Percentiles rank a stretch among this genome's conserved stretches.
Evolutionary conservation across 2,113 vertebrate genomes (phyloP).

Genomic region (Clarias magur): DNA sequence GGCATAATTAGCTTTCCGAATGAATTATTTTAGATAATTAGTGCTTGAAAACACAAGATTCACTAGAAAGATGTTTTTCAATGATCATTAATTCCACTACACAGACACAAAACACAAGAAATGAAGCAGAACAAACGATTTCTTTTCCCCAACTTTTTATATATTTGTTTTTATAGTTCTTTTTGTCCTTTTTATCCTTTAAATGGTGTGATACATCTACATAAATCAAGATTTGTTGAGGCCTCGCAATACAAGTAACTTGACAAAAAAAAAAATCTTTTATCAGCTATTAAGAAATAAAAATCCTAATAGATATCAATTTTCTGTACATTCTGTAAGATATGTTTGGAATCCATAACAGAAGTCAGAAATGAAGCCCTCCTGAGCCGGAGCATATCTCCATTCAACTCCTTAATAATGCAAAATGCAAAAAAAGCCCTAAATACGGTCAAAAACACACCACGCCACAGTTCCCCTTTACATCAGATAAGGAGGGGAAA

Average conservation of each 20-base stretch:
- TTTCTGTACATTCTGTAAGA: constrained; percentile 75
- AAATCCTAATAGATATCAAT: constrained; percentile 59
- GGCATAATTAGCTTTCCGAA: not conserved
- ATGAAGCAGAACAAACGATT: constrained; percentile 17
- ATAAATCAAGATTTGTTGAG: constrained; percentile 65
- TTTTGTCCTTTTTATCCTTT: constrained; percentile 64
- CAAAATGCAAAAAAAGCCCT: constrained; percentile 32
- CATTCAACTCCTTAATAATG: constrained; percentile 3
- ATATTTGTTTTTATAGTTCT: constrained; percentile 53
- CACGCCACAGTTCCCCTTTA: constrained; percentile 54
- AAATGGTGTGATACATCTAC: constrained; percentile 77
- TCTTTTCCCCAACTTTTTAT: constrained; percentile 45
- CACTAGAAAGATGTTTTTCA: not conserved
- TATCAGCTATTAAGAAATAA: constrained; percentile 66
- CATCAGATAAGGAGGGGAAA: constrained; percentile 54
- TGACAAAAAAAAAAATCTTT: constrained; percentile 58
- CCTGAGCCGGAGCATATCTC: constrained; percentile 45
- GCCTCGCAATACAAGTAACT: constrained; percentile 70
- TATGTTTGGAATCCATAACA: constrained; percentile 70
- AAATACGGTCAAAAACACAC: constrained; percentile 43
- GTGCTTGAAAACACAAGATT: not conserved
- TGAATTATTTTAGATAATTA: not conserved
- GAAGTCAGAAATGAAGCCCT: constrained; percentile 64
- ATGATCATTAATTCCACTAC: not conserved
- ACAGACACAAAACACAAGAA: constrained; percentile 38